phyloP scores from a whole-genome alignment of 2,113 vertebrate species.

The Chionodraco myersi region DNA sequence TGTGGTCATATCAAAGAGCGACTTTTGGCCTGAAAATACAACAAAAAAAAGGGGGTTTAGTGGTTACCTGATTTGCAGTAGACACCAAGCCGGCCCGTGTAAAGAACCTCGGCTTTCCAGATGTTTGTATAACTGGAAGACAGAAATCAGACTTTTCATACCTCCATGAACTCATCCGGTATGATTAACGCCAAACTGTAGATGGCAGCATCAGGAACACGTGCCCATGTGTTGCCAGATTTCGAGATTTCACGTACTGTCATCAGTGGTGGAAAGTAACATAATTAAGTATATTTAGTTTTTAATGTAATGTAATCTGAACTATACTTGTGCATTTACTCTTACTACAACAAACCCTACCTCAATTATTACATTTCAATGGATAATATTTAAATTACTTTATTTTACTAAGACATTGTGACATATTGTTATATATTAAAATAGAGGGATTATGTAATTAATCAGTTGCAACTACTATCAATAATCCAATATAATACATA shows the following conservation, averaged over 20 bases:
- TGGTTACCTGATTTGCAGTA: constrained; percentile 29
- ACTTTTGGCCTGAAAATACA: background rate
- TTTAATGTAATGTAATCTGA: background rate
- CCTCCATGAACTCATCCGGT: no score
- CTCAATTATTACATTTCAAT: background rate
- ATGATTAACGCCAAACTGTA: background rate
- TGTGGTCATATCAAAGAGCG: background rate
- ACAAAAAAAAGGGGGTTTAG: background rate
- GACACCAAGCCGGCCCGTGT: background rate
- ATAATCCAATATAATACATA: background rate
- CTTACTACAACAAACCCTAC: background rate
- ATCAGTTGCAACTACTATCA: no score
- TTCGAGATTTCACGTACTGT: constrained; percentile 17
- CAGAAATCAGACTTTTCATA: no score
- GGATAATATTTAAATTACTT: background rate
- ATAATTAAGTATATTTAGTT: background rate
- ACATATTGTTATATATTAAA: background rate
- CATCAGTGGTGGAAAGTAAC: background rate
- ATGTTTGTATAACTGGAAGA: background rate
- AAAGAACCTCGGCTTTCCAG: background rate
- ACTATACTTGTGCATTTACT: background rate
- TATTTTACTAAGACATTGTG: no score
- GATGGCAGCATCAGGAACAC: no score
- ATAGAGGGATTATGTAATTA: no score
- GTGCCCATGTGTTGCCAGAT: constrained; percentile 36